Conservation (phyloP, 2,113 vertebrate species). For the Bos javanicus region DNA sequence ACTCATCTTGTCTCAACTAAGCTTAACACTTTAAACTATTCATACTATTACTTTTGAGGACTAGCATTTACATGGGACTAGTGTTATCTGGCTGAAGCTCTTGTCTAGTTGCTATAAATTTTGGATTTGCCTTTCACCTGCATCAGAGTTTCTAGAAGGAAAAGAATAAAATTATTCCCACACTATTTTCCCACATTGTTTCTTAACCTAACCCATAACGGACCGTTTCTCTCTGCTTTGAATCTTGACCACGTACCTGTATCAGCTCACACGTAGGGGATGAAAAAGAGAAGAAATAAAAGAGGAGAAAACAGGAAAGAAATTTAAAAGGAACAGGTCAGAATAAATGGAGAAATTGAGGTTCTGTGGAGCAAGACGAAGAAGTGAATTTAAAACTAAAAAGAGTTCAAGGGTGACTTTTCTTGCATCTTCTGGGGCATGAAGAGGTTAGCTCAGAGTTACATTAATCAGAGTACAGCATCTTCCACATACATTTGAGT, state of each 20-base stretch:
- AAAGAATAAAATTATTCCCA: constrained; percentile 3
- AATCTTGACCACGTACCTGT: neutral
- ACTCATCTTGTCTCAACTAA: neutral
- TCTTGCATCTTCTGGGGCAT: neutral
- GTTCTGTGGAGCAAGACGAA: neutral
- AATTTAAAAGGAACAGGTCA: neutral
- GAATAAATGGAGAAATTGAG: neutral
- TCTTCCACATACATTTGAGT: neutral
- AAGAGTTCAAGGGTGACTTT: neutral
- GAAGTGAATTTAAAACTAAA: neutral
- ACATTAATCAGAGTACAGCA: neutral
- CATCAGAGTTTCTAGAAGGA: neutral
- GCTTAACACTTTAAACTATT: neutral
- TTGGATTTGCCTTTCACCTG: neutral
- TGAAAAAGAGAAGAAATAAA: neutral
- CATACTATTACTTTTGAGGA: neutral
- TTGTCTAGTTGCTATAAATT: neutral
- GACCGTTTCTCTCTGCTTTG: neutral
- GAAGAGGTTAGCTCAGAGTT: neutral
- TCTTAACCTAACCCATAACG: neutral
- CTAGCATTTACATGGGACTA: neutral
- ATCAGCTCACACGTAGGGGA: neutral
- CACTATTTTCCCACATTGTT: neutral
- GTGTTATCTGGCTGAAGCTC: neutral
- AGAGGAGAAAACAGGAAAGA: neutral